Base-by-base conservation (phyloP, 2,888 invertebrate genomes). In the Formica aserva region DNA sequence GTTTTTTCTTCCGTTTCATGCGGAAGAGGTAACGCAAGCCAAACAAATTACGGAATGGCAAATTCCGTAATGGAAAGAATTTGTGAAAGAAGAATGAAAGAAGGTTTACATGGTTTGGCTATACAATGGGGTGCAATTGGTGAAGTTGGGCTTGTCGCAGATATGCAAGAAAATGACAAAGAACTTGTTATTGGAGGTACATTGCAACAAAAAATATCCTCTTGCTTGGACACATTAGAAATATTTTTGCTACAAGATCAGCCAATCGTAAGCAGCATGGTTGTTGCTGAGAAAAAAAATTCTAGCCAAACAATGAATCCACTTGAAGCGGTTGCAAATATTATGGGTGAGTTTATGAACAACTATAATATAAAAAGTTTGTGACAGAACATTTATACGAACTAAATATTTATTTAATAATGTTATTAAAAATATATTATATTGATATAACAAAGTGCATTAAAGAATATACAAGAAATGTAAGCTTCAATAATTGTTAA, bases 171-270 rank as follows among this genome's bases (percentile, higher is more conserved):
- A 48, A 6, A 48, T 1, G 18, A 48, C 18, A n/a, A 48, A 48
- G 60, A 72, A 11, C 4, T 71, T 4, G 35, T 97, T 88, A 97
- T 97, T 63, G 96, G 96, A 78, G 98, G 98, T 15, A 98, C 98
- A 0, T 95, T 98, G 3, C 98, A 98, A 86, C 98, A 98, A 94
- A 96, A 97, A 90, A 98, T 98, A 91, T 96, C 96, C 0, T 98
- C 98, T 0, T 98, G 98, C 93, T 95, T 98, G 15, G 95, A 96
- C 5, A 96, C 22, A n/a, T 55, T 71, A 32, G 71, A 71, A 8
- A 2, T 22, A 55, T 71, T 71, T 5, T 1, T 71, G 81, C 97
- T 97, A 85, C 92, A 92, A 35, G 92, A 95, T 3, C 94, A 95
- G 0, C 95, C 97, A 0, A 95, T 98, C 32, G 97, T 98, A 0